Conservation (phyloP, 2,113 vertebrate genomes). For the Phylloscopus trochilus region DNA sequence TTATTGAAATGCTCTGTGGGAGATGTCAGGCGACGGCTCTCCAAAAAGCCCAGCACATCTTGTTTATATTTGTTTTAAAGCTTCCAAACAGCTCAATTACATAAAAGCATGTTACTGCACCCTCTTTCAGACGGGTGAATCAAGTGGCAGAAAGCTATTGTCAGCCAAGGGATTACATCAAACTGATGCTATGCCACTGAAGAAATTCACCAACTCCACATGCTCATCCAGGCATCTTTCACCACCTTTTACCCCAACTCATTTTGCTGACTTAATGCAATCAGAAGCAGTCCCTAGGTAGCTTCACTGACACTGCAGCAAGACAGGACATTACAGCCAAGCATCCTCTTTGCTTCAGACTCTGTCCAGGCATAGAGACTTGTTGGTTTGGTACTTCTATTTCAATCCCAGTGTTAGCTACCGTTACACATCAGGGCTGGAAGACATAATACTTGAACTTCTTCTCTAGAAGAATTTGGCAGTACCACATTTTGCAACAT, state of each 20-base stretch:
- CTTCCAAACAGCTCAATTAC: constrained; percentile 30
- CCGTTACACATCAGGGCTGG: not conserved
- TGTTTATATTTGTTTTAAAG: constrained; percentile 25
- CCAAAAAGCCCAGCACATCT: not conserved
- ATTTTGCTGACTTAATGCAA: not conserved
- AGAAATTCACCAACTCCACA: not conserved
- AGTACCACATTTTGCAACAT: not conserved
- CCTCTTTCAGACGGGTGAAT: not conserved
- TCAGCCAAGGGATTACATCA: constrained; percentile 5
- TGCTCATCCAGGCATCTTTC: not conserved
- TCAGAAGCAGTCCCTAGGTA: not conserved
- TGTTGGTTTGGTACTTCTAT: not conserved
- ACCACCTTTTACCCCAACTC: not conserved
- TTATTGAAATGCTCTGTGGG: not conserved
- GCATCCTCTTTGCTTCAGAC: not conserved
- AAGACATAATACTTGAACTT: not conserved
- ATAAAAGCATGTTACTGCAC: not conserved
- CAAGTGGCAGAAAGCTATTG: not conserved
- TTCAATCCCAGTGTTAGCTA: not conserved
- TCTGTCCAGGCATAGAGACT: not conserved
- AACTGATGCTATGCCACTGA: not conserved
- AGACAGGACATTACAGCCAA: not conserved
- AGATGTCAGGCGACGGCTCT: not conserved
- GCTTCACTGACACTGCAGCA: not conserved
- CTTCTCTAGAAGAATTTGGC: not conserved